Base-by-base conservation (phyloP, 2,113 vertebrate genomes). In the Osmerus mordax region DNA sequence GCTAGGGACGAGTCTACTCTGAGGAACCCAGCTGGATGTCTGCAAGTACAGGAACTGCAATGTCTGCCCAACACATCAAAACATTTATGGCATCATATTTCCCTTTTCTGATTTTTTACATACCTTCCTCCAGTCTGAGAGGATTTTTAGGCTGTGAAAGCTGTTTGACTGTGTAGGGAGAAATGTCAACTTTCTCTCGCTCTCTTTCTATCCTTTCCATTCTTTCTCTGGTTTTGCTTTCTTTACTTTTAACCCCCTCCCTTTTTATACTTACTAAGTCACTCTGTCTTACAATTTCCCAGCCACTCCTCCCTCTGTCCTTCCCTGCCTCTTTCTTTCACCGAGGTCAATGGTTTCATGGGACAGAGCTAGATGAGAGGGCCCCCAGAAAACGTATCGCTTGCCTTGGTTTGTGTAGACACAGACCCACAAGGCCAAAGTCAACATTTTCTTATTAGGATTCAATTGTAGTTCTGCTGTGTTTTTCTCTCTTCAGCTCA, bases 21-120 rank as follows among this genome's bases (percentile, higher is more conserved):
- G 12, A 47, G 18, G 0, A 54, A 72, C 67, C 70, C 73, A 68
- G 55, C 59, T 72, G 78, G 65, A 78, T 61, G 73, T 74, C 74
- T 56, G 76, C 73, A 71, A 77, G 69, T 64, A 53, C 70, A 77
- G 36, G 69, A 81, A 67, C 58, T 71, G 47, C 55, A 76, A 74
- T 72, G 73, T 85, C 81, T 88, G 87, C 71, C 79, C 71, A 73
- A 75, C 73, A 82, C 72, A 87, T 87, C 78, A 82, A 78, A 80
- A 54, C 71, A 78, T 81, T 78, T 78, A 71, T 71, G 71, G 72
- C 70, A 71, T 84, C 72, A 67, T 67, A 78, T 81, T 82, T 78
- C 70, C 14, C 25, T 56, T 71, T 58, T 36, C 16, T 47, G 63
- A 21, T 65, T 65, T 65, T 65, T 67, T n/a, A 75, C 61, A 70